Conservation (phyloP, 92 coral and sea anemone genomes). For the Parazoanthus atlanticus region DNA sequence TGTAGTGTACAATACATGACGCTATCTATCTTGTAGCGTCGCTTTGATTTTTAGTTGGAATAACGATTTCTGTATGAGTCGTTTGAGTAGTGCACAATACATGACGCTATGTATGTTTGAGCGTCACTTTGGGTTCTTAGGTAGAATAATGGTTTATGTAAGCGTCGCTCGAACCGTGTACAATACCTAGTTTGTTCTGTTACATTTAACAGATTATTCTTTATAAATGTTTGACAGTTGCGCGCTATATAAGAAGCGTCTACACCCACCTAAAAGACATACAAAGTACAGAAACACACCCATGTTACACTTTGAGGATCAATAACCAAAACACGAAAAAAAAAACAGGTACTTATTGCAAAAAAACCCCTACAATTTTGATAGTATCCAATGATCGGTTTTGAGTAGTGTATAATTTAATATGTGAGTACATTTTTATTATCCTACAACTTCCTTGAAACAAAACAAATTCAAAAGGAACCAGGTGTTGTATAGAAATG, state of each 20-base stretch:
- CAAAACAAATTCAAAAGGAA: no score
- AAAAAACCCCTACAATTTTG: neutral
- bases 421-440: neutral
- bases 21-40: no score
- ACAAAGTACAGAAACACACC: neutral
- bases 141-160: neutral
- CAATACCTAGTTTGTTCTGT: neutral
- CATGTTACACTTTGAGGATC: neutral
- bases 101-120: no score
- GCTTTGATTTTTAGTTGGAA: no score
- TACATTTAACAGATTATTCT: neutral
- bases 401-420: neutral
- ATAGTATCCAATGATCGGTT: neutral
- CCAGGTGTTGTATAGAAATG: neutral
- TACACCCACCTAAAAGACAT: no score
- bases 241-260: neutral
- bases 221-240: conserved; percentile 5
- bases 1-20: no score
- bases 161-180: neutral
- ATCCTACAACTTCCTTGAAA: neutral
- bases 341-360: neutral
- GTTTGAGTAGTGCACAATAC: no score
- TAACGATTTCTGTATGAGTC: no score
- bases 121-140: neutral
- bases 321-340: neutral